phyloP scores from a whole-genome alignment of 2,888 invertebrate species.

The Plemyria rubiginata region DNA sequence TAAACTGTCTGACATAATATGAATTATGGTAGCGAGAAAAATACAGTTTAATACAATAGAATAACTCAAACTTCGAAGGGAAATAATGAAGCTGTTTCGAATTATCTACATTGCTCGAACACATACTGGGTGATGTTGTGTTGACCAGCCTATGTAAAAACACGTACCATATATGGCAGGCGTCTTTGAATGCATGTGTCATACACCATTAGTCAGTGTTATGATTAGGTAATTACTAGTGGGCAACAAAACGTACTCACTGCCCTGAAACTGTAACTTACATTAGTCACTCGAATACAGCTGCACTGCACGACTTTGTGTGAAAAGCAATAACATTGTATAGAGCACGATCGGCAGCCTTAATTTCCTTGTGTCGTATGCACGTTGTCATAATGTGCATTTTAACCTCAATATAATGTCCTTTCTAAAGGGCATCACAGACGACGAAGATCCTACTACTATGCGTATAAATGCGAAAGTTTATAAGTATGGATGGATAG shows the following conservation, averaged over 20 bases:
- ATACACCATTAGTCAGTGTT: constrained; percentile 27
- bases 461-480: too few species aligned
- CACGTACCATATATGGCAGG: background rate
- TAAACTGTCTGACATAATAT: too few species aligned
- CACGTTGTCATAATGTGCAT: background rate
- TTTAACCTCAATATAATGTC: background rate
- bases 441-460: too few species aligned
- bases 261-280: constrained; percentile 25
- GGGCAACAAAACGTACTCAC: constrained; percentile 6
- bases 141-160: background rate
- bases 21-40: background rate
- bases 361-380: background rate
- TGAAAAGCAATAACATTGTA: background rate
- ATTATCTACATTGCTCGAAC: background rate
- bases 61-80: background rate
- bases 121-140: background rate
- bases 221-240: constrained; percentile 29
- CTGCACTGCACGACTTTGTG: constrained; percentile 10
- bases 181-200: constrained; percentile 17
- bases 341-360: background rate
- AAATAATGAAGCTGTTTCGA: background rate
- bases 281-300: constrained; percentile 27
- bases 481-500: too few species aligned
- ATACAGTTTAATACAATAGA: background rate
- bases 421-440: too few species aligned